These are phyloP conservation scores for Euproctis similis DNA, from an alignment of 2,888 invertebrate genomes.

Conservation along the genomic window DNA sequence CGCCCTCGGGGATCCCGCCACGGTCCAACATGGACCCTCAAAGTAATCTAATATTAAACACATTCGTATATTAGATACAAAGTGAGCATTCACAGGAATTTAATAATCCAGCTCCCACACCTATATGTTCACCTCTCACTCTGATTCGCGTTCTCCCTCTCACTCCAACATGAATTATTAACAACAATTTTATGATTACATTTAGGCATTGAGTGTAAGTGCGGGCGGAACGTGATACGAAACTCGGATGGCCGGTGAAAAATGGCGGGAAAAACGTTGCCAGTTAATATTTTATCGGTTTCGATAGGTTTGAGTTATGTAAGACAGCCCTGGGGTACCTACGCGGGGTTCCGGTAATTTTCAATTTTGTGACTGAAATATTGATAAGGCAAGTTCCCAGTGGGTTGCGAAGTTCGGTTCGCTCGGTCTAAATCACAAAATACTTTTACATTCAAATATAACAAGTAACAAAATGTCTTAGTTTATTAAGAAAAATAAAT, in stretches of 20 bases:
- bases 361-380: slow-evolving; percentile 72
- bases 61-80: slow-evolving; percentile 75
- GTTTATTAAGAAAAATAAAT: no score
- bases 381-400: slow-evolving; percentile 51
- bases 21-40: slow-evolving; percentile 43
- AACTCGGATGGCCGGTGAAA: slow-evolving; percentile 60
- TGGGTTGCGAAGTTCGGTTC: slow-evolving; percentile 31
- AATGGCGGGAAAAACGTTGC: slow-evolving; percentile 62
- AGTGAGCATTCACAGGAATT: slow-evolving; percentile 75
- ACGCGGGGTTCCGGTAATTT: slow-evolving; percentile 64
- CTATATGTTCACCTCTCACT: slow-evolving; percentile 31
- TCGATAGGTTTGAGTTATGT: slow-evolving; percentile 72
- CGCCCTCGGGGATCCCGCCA: slow-evolving; percentile 46
- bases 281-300: slow-evolving; percentile 73
- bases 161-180: slow-evolving; percentile 64
- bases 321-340: slow-evolving; percentile 40
- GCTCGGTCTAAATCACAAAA: no score
- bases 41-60: slow-evolving; percentile 75
- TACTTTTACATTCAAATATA: no score
- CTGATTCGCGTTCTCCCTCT: slow-evolving; percentile 26
- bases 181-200: slow-evolving; percentile 75
- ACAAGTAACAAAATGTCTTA: no score
- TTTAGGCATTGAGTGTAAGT: slow-evolving; percentile 67
- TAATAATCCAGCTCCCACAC: slow-evolving; percentile 67
- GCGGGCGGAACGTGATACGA: slow-evolving; percentile 61